These are phyloP conservation scores for Chalcosyrphus nemorum DNA, from an alignment of 2,888 invertebrate genomes.

Conservation along the genomic window DNA sequence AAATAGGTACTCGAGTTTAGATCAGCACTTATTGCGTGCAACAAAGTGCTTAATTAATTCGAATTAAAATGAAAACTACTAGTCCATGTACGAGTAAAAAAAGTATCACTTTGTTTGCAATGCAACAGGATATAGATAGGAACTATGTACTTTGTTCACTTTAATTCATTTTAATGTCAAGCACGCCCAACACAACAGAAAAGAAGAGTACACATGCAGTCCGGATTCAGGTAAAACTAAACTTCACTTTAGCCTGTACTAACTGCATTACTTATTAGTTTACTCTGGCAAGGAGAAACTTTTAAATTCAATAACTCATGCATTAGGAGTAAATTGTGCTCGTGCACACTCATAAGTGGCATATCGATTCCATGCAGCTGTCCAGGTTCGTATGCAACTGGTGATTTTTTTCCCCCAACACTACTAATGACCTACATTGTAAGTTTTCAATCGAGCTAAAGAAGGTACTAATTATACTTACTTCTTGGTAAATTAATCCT, in stretches of 20 bases:
- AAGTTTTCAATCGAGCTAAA: no score
- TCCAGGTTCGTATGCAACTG: not conserved
- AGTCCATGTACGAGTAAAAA: not conserved
- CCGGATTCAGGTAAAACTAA: constrained; percentile 3
- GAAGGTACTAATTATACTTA: no score
- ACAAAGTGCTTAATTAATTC: not conserved
- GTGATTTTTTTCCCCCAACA: not conserved
- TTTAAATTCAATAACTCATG: constrained; percentile 36
- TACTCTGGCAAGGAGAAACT: constrained; percentile 9
- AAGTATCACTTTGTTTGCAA: not conserved
- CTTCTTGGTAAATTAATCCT: no score
- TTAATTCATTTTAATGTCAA: constrained; percentile 8
- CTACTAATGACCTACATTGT: no score
- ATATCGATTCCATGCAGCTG: not conserved
- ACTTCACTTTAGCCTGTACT: constrained; percentile 22
- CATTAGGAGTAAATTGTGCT: constrained; percentile 13
- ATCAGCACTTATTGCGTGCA: not conserved
- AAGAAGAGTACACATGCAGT: not conserved
- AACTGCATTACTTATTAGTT: constrained; percentile 57
- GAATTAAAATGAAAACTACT: not conserved
- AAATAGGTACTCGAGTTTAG: no score
- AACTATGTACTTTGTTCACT: not conserved
- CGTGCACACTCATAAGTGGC: not conserved
- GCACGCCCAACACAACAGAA: not conserved
- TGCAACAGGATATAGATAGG: not conserved